Evolutionary conservation across 2,888 invertebrate species (phyloP).

Genomic region (Oscheius sp.): DNA sequence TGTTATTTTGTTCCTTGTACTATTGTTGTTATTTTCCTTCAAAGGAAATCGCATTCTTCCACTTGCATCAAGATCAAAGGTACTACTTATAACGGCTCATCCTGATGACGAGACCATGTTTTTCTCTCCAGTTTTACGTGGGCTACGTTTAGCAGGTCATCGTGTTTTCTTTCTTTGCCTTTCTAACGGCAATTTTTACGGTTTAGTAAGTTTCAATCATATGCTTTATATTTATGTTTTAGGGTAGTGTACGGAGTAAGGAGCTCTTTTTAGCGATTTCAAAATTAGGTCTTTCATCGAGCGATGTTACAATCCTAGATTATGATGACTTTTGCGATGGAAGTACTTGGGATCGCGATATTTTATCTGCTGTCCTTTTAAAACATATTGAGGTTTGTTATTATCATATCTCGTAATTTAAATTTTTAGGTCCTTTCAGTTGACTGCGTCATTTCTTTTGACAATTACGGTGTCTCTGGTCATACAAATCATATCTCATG

Average conservation of each 20-base stretch:
- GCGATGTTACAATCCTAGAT: conserved; percentile 79
- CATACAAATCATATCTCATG: conserved; percentile 83
- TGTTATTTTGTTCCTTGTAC: conserved; percentile 38
- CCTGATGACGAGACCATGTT: conserved; percentile 99
- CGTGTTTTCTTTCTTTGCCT: conserved; percentile 52
- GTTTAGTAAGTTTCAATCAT: conserved; percentile 32
- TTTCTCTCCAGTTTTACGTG: conserved; percentile 81
- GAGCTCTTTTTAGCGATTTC: conserved; percentile 86
- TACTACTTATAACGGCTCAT: conserved; percentile 88
- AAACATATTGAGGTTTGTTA: conserved; percentile 41
- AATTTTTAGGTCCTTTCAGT: conserved; percentile 45
- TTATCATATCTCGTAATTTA: neutral
- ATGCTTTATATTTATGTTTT: conserved; percentile 39
- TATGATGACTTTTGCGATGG: conserved; percentile 80
- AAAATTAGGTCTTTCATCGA: conserved; percentile 81
- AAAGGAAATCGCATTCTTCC: conserved; percentile 30
- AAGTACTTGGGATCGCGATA: conserved; percentile 71
- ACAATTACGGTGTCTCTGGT: conserved; percentile 88
- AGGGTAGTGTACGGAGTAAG: conserved; percentile 78
- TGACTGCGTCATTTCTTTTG: conserved; percentile 84
- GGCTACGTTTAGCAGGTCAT: conserved; percentile 37
- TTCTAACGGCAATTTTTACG: conserved; percentile 53
- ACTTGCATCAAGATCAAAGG: conserved; percentile 20
- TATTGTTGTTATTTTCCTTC: conserved; percentile 46
- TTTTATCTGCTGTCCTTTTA: conserved; percentile 44